A percentile compares a stretch with the other conserved stretches of the same genome.
These are phyloP conservation scores for Carlito syrichta DNA, from an alignment of 2,113 vertebrate genomes.

Conservation along the genomic window DNA sequence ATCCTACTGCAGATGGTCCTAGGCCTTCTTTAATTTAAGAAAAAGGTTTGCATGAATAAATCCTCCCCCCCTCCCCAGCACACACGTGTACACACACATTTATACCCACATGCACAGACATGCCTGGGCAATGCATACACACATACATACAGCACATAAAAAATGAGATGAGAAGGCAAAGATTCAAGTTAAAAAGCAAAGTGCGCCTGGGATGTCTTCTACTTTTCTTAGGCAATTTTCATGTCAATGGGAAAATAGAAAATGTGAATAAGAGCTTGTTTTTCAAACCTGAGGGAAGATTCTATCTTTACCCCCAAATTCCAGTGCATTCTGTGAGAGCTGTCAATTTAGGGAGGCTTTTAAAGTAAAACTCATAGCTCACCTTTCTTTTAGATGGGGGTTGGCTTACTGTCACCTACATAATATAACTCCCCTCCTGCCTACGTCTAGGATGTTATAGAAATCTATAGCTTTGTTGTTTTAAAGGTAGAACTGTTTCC, in stretches of 20 bases:
- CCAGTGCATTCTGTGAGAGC: conserved; percentile 40
- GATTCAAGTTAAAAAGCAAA: neutral
- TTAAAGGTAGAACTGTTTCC: neutral
- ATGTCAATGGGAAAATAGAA: conserved; percentile 54
- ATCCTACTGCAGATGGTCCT: neutral
- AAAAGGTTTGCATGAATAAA: neutral
- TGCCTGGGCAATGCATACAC: accelerated
- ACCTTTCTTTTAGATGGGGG: neutral
- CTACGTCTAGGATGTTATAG: neutral
- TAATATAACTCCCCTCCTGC: neutral
- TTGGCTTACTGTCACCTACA: neutral
- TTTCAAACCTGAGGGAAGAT: conserved; percentile 54
- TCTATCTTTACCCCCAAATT: conserved; percentile 61
- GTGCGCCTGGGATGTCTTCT: conserved; percentile 24
- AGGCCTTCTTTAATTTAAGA: conserved; percentile 17
- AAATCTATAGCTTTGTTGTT: neutral
- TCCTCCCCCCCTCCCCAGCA: accelerated
- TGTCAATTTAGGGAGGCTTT: conserved; percentile 28
- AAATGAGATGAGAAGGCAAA: conserved; percentile 41
- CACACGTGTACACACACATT: no score
- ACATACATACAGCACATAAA: neutral
- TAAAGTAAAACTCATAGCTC: neutral
- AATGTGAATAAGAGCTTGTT: conserved; percentile 60
- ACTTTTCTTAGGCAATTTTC: conserved; percentile 53
- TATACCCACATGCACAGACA: no score